Evolutionary conservation across 2,797 vertebrate species (phyloP).

Genomic region (Parauchenoglanis ngamensis): DNA sequence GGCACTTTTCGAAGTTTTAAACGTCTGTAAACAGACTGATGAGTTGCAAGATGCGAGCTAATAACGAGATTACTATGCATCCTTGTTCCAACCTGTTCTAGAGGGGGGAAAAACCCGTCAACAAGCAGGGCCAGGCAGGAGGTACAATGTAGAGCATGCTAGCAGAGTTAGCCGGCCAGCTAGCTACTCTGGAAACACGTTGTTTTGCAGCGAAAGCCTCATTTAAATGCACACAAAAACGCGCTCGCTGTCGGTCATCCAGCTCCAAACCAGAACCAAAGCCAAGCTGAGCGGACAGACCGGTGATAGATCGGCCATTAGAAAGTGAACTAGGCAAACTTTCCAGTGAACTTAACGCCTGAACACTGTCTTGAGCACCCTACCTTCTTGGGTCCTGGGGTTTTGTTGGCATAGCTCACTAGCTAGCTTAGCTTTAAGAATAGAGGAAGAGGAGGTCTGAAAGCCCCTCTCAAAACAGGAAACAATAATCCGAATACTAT

Average conservation of each 20-base stretch:
- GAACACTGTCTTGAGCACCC: conserved; percentile 63
- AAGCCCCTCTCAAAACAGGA: conserved; percentile 78
- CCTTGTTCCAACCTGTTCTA: neutral
- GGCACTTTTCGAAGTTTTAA: neutral
- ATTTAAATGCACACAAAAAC: conserved; percentile 47
- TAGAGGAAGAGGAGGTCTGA: conserved; percentile 84
- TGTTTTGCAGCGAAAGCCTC: conserved; percentile 56
- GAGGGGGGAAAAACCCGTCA: neutral
- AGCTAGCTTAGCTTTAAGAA: conserved; percentile 63
- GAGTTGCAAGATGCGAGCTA: neutral
- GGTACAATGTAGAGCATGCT: conserved; percentile 56
- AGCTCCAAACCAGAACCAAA: neutral
- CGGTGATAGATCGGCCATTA: conserved; percentile 9
- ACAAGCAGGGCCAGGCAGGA: conserved; percentile 29
- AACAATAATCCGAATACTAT: conserved; percentile 65
- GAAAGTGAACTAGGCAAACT: conserved; percentile 51
- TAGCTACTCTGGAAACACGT: conserved; percentile 60
- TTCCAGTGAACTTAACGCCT: conserved; percentile 75
- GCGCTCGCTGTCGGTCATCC: conserved; percentile 13
- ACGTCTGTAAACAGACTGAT: neutral
- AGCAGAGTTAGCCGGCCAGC: conserved; percentile 56
- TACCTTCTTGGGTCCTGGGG: conserved; percentile 76
- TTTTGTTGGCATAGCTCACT: conserved; percentile 77
- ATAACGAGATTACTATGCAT: neutral
- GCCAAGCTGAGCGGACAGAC: conserved; percentile 13